Conservation (phyloP, 2,797 vertebrate genomes). For the Alauda arvensis region DNA sequence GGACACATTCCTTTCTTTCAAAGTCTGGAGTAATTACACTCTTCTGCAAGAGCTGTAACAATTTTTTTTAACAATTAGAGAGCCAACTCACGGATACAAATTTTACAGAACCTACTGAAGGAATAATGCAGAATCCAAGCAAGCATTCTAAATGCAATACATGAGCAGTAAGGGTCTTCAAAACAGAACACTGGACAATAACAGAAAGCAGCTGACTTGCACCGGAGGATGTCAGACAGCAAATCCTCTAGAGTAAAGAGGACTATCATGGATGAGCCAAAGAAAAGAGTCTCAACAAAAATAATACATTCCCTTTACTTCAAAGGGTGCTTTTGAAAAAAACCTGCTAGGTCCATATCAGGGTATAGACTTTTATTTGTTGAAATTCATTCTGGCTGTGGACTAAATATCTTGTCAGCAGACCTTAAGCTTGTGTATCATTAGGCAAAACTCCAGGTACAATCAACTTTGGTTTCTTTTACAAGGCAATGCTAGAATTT, state of each 20-base stretch:
- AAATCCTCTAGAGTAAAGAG: not conserved
- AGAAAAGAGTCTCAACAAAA: not conserved
- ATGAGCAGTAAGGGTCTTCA: not conserved
- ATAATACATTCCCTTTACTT: not conserved
- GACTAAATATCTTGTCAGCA: not conserved
- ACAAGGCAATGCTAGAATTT: not conserved
- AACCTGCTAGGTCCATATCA: not conserved
- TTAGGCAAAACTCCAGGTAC: not conserved
- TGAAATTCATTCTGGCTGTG: not conserved
- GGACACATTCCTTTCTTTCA: conserved; percentile 86
- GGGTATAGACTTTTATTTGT: not conserved
- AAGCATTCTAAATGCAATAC: not conserved
- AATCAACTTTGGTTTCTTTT: not conserved
- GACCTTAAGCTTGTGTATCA: not conserved
- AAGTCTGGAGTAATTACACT: conserved; percentile 89
- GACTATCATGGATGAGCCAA: not conserved
- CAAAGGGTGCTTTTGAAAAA: not conserved
- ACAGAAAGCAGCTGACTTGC: not conserved
- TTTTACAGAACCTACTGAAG: not conserved
- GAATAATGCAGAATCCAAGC: not conserved
- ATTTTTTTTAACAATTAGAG: not conserved
- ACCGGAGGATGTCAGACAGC: not conserved
- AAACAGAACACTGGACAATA: not conserved
- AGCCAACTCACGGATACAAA: not conserved
- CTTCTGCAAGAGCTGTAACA: conserved; percentile 86